Evolutionary conservation across 2,113 vertebrate genomes (phyloP).

Genomic region (Motacilla alba): DNA sequence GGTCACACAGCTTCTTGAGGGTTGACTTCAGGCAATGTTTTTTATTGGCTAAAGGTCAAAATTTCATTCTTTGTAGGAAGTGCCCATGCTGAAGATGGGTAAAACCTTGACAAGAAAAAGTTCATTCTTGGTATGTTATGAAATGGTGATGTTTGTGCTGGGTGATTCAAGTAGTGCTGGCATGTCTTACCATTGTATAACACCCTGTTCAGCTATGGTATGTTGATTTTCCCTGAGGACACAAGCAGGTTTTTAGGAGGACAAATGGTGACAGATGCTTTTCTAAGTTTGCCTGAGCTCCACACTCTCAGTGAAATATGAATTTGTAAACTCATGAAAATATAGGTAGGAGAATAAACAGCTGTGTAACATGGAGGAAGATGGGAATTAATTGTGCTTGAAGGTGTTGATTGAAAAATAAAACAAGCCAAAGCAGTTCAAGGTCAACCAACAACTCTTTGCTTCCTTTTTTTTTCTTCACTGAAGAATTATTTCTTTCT

Average conservation of each 20-base stretch:
- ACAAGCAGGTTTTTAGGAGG: not conserved
- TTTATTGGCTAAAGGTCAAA: not conserved
- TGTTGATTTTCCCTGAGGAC: not conserved
- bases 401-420: not conserved
- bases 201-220: accelerated
- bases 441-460: not conserved
- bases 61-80: not conserved
- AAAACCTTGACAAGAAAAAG: not conserved
- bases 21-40: not conserved
- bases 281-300: not conserved
- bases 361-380: not conserved
- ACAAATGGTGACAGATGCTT: not conserved
- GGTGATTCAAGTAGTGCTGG: not conserved
- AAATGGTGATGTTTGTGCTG: not conserved
- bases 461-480: too few species aligned
- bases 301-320: not conserved
- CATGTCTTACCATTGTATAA: accelerated
- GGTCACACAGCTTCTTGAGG: not conserved
- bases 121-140: not conserved
- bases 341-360: not conserved
- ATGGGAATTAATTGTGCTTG: not conserved
- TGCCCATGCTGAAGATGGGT: not conserved
- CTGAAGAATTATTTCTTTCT: not conserved
- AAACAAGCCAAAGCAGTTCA: not conserved
- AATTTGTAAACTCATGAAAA: not conserved